Evolutionary conservation across 2,888 invertebrate genomes (phyloP).

Genomic region (Latrodectus hesperus): DNA sequence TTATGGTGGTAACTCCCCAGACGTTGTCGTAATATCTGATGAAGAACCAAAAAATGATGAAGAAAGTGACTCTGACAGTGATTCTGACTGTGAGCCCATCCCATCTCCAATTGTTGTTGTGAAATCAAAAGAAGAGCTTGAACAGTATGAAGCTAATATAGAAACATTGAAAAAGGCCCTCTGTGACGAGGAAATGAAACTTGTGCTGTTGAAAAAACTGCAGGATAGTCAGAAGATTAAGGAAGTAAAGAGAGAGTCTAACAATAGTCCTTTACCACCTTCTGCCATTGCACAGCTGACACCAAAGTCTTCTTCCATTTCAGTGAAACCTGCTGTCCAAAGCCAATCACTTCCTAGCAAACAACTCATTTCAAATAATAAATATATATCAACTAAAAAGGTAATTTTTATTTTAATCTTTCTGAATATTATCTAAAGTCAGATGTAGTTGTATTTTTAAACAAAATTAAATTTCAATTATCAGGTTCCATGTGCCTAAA

Average conservation of each 20-base stretch:
- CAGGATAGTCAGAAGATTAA: constrained; percentile 86
- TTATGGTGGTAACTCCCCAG: constrained; percentile 40
- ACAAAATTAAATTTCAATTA: no score
- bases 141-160: constrained; percentile 85
- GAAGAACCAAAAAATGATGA: constrained; percentile 33
- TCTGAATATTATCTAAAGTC: background rate
- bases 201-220: constrained; percentile 93
- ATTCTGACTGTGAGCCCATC: constrained; percentile 51
- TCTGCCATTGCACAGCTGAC: background rate
- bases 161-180: constrained; percentile 89
- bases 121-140: constrained; percentile 75
- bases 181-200: constrained; percentile 95
- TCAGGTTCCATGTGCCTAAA: no score
- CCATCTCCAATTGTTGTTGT: constrained; percentile 40
- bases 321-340: constrained; percentile 27
- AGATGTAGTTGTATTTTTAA: background rate
- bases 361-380: constrained; percentile 43
- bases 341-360: constrained; percentile 49
- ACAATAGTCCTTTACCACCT: constrained; percentile 28
- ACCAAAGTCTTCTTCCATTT: constrained; percentile 3
- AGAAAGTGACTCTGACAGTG: constrained; percentile 47
- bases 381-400: constrained; percentile 24
- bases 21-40: constrained; percentile 49
- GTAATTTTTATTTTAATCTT: constrained; percentile 18
- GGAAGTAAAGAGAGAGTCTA: constrained; percentile 48